These are phyloP conservation scores for Drosophila macrothrix DNA, from an alignment of 2,888 invertebrate species.

Conservation along the genomic window DNA sequence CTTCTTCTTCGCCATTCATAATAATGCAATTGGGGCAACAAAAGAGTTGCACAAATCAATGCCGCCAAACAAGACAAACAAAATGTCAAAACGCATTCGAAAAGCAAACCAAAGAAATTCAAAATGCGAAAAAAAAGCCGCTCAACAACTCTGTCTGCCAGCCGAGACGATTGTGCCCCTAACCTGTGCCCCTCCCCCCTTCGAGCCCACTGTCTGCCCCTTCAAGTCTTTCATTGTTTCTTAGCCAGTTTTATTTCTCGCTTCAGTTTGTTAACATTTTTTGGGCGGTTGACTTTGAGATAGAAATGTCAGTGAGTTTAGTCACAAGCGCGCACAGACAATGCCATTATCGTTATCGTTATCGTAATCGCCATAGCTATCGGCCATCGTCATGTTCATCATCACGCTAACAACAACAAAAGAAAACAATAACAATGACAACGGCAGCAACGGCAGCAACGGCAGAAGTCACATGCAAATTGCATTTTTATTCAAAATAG, in stretches of 20 bases:
- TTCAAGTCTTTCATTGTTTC: slow-evolving; percentile 25
- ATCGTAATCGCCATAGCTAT: slow-evolving; percentile 31
- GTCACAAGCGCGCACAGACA: slow-evolving; percentile 14
- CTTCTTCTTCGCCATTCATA: slow-evolving; percentile 61
- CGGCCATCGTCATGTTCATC: slow-evolving; percentile 36
- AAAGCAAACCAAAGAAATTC: slow-evolving; percentile 41
- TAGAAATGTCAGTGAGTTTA: slow-evolving; percentile 53
- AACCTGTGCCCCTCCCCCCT: background rate
- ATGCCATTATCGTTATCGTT: slow-evolving; percentile 43
- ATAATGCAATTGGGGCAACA: slow-evolving; percentile 70
- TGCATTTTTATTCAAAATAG: slow-evolving; percentile 42
- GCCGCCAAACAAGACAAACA: slow-evolving; percentile 57
- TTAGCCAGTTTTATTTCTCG: slow-evolving; percentile 24
- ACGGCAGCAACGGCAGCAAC: background rate
- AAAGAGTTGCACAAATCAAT: slow-evolving; percentile 73
- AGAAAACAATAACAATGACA: slow-evolving; percentile 8
- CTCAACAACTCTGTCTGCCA: slow-evolving; percentile 52
- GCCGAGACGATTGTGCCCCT: slow-evolving; percentile 29
- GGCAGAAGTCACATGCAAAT: slow-evolving; percentile 52
- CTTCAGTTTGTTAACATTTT: slow-evolving; percentile 23
- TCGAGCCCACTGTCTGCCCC: background rate
- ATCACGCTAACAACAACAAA: slow-evolving; percentile 34
- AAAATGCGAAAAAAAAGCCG: slow-evolving; percentile 40
- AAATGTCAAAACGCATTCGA: slow-evolving; percentile 63
- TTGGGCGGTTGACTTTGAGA: slow-evolving; percentile 18